Percentiles rank a stretch among this genome's conserved stretches.
These are phyloP conservation scores for Criorhina ranunculi DNA, from an alignment of 2,888 invertebrate genomes.

Conservation along the genomic window DNA sequence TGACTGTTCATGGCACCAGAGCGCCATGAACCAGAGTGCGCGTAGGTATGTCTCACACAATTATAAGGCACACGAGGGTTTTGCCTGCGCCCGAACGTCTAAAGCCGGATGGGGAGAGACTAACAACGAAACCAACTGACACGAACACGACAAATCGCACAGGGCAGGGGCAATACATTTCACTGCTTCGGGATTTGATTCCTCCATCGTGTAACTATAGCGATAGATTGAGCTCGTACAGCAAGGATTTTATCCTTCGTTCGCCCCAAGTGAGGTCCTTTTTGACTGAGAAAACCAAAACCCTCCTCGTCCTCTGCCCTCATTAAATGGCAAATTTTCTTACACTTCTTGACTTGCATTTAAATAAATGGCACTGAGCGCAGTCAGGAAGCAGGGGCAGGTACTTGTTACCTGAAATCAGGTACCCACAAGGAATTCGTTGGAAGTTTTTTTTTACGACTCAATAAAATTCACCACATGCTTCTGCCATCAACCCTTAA, in stretches of 20 bases:
- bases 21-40: conserved; percentile 48
- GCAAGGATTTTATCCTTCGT: conserved; percentile 71
- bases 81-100: conserved; percentile 73
- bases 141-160: conserved; percentile 78
- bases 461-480: conserved; percentile 76
- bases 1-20: conserved; percentile 75
- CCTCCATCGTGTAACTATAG: conserved; percentile 54
- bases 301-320: conserved; percentile 48
- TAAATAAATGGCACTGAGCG: conserved; percentile 74
- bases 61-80: conserved; percentile 74
- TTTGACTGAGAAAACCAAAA: conserved; percentile 44
- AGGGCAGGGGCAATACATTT: conserved; percentile 73
- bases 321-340: conserved; percentile 76
- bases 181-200: conserved; percentile 76
- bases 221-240: conserved; percentile 41
- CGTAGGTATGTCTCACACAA: conserved; percentile 70
- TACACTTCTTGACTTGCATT: conserved; percentile 77
- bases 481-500: conserved; percentile 65
- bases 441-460: conserved; percentile 66
- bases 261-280: conserved; percentile 71
- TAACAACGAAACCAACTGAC: conserved; percentile 78
- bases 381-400: conserved; percentile 63
- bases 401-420: conserved; percentile 72
- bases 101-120: conserved; percentile 77
- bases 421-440: conserved; percentile 73